A percentile compares a stretch with the other conserved stretches of the same genome.
Conservation (phyloP, 2,888 invertebrate genomes). For the Sinotaia quadrata region DNA sequence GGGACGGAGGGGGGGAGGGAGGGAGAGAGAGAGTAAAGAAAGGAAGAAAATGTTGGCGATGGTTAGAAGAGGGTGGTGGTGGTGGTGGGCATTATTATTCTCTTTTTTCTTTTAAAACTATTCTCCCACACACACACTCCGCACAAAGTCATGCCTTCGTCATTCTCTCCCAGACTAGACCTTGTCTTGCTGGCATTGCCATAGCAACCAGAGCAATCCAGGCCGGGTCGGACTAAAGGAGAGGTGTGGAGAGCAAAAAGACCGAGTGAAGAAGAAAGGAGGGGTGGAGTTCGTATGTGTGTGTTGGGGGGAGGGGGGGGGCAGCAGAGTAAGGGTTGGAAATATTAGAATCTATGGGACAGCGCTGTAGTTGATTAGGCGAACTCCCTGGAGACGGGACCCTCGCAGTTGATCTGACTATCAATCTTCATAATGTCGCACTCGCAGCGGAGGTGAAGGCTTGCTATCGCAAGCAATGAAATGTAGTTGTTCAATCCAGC, state of each 20-base stretch:
- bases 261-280: background rate
- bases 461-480: background rate
- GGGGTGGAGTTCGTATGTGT: background rate
- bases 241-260: background rate
- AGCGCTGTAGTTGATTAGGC: slow-evolving; percentile 29
- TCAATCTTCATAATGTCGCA: slow-evolving; percentile 29
- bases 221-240: background rate
- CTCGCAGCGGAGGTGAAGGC: background rate
- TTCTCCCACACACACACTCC: too few relatives aligned
- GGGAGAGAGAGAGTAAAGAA: too few relatives aligned
- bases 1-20: too few relatives aligned
- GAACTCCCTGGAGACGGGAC: slow-evolving; percentile 8
- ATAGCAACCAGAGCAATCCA: background rate
- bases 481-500: background rate
- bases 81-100: too few relatives aligned
- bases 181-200: too few relatives aligned
- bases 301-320: background rate
- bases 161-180: too few relatives aligned
- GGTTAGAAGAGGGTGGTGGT: too few relatives aligned
- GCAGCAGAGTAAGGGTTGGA: background rate
- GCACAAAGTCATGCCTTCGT: too few relatives aligned
- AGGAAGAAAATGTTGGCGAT: too few relatives aligned
- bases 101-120: too few relatives aligned
- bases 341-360: slow-evolving; percentile 26
- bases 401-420: slow-evolving; percentile 22